Evolutionary conservation across 2,113 vertebrate species (phyloP).

Genomic region (Vimba vimba): DNA sequence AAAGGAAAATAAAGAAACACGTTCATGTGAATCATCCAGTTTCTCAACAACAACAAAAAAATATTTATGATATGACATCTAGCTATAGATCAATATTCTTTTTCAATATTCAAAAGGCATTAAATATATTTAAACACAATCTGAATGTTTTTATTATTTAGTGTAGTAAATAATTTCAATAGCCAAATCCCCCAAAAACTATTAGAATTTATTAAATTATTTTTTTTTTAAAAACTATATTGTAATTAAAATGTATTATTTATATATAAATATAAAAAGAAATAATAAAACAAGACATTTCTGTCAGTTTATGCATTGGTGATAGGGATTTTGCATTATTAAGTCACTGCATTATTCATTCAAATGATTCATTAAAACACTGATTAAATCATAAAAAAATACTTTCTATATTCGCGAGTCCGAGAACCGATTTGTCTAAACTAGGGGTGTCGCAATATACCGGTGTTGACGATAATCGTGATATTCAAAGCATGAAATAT

Average conservation of each 20-base stretch:
- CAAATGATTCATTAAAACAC: too few relatives aligned
- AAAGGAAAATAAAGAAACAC: not conserved
- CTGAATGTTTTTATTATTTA: not conserved
- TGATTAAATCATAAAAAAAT: too few relatives aligned
- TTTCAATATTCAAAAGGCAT: not conserved
- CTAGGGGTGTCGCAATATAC: too few relatives aligned
- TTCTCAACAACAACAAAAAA: not conserved
- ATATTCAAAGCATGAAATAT: too few relatives aligned
- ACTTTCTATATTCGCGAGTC: not conserved
- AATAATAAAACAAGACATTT: not conserved
- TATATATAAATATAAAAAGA: not conserved
- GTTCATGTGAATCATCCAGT: not conserved
- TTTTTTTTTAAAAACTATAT: not conserved
- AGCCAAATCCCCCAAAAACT: not conserved
- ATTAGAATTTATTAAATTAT: not conserved
- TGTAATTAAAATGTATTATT: not conserved
- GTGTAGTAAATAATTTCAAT: not conserved
- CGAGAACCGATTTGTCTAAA: too few relatives aligned
- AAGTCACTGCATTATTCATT: too few relatives aligned
- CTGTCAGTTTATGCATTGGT: not conserved
- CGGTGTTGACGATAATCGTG: too few relatives aligned
- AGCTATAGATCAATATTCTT: constrained; percentile 5
- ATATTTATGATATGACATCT: not conserved
- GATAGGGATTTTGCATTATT: not conserved
- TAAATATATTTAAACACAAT: not conserved